Evolutionary conservation across 2,113 vertebrate genomes (phyloP), one percentile per base, ranked within the genome.

Genomic region (Corythornis vintsioides): DNA sequence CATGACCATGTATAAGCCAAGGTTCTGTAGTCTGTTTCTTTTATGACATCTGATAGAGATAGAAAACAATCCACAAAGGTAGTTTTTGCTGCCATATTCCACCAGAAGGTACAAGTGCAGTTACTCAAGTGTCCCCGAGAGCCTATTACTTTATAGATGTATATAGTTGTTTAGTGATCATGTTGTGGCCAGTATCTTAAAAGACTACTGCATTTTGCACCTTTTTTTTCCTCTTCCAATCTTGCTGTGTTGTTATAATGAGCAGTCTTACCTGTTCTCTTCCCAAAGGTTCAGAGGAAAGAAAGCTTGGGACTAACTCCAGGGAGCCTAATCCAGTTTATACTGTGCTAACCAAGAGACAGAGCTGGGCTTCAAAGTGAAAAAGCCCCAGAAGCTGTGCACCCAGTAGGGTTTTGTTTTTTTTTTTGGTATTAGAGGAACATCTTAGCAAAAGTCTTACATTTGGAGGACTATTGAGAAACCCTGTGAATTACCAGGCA

Each of bases 171-270:
- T 81, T 56, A 71, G 75, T 93, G 91, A 96, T 86, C 53, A 13
- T 92, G 74, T 95, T 94, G 83, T 96, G 96, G 93, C 94, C 90
- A 92, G 69, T 95, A 96, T 73, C 95, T 96, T 94, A 76, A 93
- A 93, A 92, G 71, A 96, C 92, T 96, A 96, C 89, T 94, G 92
- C 86, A 92, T 97, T 94, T 94, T 33, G 69, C 95, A 95, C 94
- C 94, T 96, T 96, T 86, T 66, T 66, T 60, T 72, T 70, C 94
- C 94, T 94, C 78, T 77, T 90, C 63, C 70, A 47, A 4, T 55
- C 84, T 92, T 77, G 76, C 65, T 88, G 70, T 55, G 50, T 92
- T 91, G 15, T 20, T 82, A 12, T 76, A 64, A 76, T 28, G 35
- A 91, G 42, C 57, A 83, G 55, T 80, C 50, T 81, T 93, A 29